Base-by-base conservation (phyloP, 35 echinoderm and acorn worm species). In the Heliocidaris tuberculata region DNA sequence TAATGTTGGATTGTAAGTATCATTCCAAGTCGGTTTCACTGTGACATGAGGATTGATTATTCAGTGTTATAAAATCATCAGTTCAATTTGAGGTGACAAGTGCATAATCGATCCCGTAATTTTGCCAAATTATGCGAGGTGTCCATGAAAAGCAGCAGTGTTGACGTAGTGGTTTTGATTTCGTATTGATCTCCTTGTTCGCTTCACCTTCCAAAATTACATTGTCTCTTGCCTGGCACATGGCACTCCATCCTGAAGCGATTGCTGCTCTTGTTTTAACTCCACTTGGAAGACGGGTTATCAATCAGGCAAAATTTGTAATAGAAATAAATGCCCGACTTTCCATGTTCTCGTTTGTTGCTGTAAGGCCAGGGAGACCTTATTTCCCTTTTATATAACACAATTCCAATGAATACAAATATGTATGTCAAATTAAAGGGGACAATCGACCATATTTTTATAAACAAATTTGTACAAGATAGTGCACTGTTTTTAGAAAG, bases 231-330 rank as follows among this genome's bases (percentile, higher is more conserved):
- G 65, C 19, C 21, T n/a, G 4, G 2, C 65, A 19, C 65, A 19
- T 78, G 65, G 65, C 65, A 78, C 27, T n/a, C 65, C 65, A 8
- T 27, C 65, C 65, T 3, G 65, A 78, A 78, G 65, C 65, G 65
- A 78, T 78, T 7, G 65, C 65, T 78, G 65, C 65, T 78, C 65
- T 78, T 78, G 21, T 78, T 71, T 78, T 78, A 78, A 89, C 87
- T 89, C 87, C 31, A 42, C 87, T 89, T 32, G 31, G 87, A 89
- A 89, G 31, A 78, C 87, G 29, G 32, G 87, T 7, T 89, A 89
- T 89, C 30, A 31, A 89, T 89, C 87, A 32, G 31, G 47, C 87
- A 89, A 89, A 32, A 89, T 89, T 89, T 48, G 87, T 47, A 31
- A 89, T 89, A 48, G 87, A 42, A 48, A 89, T 17, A 89, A 42